phyloP scores from a whole-genome alignment of 2,888 invertebrate genomes.

The Rhorus exstirpatorius region DNA sequence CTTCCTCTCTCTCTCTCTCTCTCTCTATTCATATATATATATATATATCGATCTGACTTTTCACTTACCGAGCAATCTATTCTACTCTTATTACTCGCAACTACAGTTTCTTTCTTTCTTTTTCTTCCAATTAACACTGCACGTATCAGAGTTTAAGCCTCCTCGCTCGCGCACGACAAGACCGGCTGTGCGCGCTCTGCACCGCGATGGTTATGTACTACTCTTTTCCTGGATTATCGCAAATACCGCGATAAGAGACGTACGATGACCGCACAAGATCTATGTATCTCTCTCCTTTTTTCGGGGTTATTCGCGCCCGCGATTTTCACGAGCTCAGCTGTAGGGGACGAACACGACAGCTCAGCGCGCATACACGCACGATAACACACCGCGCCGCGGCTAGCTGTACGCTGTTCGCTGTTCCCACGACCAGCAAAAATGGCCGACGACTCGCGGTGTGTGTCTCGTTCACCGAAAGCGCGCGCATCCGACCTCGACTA shows the following conservation, averaged over 20 bases:
- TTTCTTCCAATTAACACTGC: no score
- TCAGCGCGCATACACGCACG: constrained; percentile 54
- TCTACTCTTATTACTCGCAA: constrained; percentile 4
- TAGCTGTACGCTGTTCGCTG: constrained; percentile 72
- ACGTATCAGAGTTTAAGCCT: no score
- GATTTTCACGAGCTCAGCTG: constrained; percentile 81
- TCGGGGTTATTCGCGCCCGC: constrained; percentile 71
- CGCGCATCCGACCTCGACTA: constrained; percentile 65
- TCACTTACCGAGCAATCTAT: constrained; percentile 25
- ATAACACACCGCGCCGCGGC: constrained; percentile 76
- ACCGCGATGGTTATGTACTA: constrained; percentile 2
- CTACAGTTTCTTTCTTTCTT: constrained; percentile 2
- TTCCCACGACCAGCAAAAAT: constrained; percentile 79
- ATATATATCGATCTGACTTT: no score
- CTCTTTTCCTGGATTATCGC: constrained; percentile 17
- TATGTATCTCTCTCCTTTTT: constrained; percentile 19
- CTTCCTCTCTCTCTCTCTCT: no score
- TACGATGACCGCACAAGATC: no score
- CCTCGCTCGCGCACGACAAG: no score
- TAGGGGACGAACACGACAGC: constrained; percentile 70
- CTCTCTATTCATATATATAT: no score
- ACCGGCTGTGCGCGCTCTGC: constrained; percentile 36
- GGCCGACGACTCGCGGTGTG: constrained; percentile 78
- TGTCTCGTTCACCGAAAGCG: constrained; percentile 54
- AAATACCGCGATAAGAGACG: constrained; percentile 36